phyloP scores from a whole-genome alignment of 2,888 invertebrate species.

The Chalcosyrphus nemorum region DNA sequence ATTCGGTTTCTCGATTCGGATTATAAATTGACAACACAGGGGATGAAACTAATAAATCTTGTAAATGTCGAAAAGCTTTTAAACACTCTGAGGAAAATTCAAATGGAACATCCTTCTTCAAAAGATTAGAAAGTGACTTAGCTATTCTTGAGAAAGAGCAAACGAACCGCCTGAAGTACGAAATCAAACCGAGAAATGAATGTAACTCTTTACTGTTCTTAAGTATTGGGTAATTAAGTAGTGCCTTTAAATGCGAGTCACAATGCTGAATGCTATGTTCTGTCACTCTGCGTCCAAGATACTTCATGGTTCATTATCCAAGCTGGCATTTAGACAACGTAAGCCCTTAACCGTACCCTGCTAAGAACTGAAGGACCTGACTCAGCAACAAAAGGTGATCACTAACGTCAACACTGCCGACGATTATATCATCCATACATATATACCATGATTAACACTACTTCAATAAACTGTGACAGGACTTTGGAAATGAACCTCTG shows the following conservation, averaged over 20 bases:
- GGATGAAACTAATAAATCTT: background rate
- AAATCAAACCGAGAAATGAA: constrained; percentile 53
- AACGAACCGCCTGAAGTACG: constrained; percentile 18
- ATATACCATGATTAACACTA: background rate
- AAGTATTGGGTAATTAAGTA: constrained; percentile 35
- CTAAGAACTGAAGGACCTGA: background rate
- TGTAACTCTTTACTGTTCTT: constrained; percentile 33
- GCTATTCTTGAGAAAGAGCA: constrained; percentile 13
- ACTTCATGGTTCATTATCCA: constrained; percentile 29
- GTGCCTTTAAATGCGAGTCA: constrained; percentile 17
- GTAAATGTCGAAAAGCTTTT: background rate
- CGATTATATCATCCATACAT: background rate
- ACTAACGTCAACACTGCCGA: background rate
- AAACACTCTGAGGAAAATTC: background rate
- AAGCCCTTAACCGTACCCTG: background rate
- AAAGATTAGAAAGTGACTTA: background rate
- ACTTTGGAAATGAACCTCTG: background rate
- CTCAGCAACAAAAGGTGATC: background rate
- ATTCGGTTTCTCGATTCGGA: constrained; percentile 69
- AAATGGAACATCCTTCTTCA: background rate
- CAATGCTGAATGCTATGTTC: constrained; percentile 15
- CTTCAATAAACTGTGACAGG: background rate
- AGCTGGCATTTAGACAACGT: constrained; percentile 34
- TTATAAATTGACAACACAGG: constrained; percentile 76
- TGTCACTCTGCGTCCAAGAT: constrained; percentile 45